These are phyloP conservation scores for Magallana angulata DNA, from an alignment of 1,140 invertebrate genomes.

Conservation along the genomic window DNA sequence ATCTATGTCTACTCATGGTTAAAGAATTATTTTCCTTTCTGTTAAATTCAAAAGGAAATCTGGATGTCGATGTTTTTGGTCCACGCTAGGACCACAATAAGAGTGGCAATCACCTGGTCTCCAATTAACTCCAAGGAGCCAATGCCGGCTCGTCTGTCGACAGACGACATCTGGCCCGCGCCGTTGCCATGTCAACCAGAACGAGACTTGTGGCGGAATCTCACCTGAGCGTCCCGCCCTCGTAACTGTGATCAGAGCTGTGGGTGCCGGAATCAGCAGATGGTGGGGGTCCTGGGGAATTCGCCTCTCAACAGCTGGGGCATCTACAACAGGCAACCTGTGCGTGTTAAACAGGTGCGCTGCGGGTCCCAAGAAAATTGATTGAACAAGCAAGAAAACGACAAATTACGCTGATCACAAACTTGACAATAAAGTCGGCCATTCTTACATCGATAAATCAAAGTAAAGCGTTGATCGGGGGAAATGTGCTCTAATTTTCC, in stretches of 20 bases:
- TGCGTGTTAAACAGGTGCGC: slow-evolving; percentile 3
- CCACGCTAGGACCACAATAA: neutral
- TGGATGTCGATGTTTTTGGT: neutral
- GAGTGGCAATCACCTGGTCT: neutral
- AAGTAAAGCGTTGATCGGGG: neutral
- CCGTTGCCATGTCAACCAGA: slow-evolving; percentile 25
- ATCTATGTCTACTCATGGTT: neutral
- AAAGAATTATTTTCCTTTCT: neutral
- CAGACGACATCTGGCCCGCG: slow-evolving; percentile 7
- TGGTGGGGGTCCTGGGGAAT: neutral
- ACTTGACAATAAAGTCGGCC: neutral
- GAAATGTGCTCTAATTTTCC: neutral
- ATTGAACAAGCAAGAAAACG: slow-evolving; percentile 25
- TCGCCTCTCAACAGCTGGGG: neutral
- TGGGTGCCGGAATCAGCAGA: neutral
- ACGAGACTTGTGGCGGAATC: slow-evolving; percentile 8
- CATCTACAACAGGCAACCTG: neutral
- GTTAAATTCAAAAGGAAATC: neutral
- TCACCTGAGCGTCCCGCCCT: neutral
- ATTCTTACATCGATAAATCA: neutral
- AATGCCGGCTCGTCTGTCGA: neutral
- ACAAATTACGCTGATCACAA: neutral
- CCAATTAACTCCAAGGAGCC: neutral
- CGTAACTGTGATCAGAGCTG: neutral
- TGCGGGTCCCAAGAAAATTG: neutral